Conservation (phyloP, 1,140 invertebrate genomes). For the Tribolium madens region DNA sequence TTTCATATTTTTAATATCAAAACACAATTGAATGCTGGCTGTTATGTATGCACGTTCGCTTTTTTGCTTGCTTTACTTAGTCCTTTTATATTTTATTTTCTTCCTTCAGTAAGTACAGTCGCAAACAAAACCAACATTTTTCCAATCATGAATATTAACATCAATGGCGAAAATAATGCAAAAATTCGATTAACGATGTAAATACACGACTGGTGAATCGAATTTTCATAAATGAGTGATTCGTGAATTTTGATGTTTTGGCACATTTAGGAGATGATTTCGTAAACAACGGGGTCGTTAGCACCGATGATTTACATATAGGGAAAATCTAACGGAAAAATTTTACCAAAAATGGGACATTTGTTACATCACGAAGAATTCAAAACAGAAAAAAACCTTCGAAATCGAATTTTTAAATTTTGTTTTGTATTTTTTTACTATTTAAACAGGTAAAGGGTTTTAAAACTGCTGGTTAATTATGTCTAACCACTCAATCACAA, state of each 20-base stretch:
- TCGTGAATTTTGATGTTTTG: conserved; percentile 31
- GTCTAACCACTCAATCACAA: too few species aligned
- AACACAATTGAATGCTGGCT: conserved; percentile 52
- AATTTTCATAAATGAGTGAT: conserved; percentile 23
- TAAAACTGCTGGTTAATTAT: not conserved
- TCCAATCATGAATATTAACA: conserved; percentile 6
- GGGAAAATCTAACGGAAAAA: not conserved
- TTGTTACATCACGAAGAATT: not conserved
- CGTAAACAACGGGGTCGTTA: conserved; percentile 29
- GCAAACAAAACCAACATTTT: not conserved
- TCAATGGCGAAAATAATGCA: conserved; percentile 13
- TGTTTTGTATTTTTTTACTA: not conserved
- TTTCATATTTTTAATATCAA: conserved; percentile 53
- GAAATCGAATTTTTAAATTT: not conserved
- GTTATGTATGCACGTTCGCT: conserved; percentile 50
- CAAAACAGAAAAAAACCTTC: too few species aligned
- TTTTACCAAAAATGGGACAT: not conserved
- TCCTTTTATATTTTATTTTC: conserved; percentile 42
- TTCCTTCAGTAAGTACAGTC: conserved; percentile 9
- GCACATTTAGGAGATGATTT: conserved; percentile 29
- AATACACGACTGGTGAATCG: conserved; percentile 6
- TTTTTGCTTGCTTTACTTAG: conserved; percentile 38
- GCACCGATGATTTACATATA: not conserved
- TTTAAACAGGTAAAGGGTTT: not conserved
- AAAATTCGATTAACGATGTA: conserved; percentile 20